A percentile compares a stretch with the other conserved stretches of the same genome.
phyloP scores from a whole-genome alignment of 1,140 invertebrate genomes.

The Bombus turneri region DNA sequence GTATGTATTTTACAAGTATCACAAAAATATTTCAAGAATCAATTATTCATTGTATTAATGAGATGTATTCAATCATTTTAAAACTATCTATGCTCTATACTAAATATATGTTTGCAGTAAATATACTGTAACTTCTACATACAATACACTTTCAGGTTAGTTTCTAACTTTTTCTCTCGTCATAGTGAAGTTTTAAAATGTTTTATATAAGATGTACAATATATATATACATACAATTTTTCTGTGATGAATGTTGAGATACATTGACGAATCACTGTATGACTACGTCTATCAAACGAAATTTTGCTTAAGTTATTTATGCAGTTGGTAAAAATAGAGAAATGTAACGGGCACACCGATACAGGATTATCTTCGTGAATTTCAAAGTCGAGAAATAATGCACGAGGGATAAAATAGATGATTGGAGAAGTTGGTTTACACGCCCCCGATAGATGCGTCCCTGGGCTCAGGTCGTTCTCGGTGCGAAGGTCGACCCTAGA shows the following conservation, averaged over 20 bases:
- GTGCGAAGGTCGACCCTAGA: slow-evolving; percentile 13
- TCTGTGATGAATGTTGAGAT: not conserved
- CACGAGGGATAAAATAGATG: not conserved
- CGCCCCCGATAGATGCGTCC: not conserved
- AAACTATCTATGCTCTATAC: too few species aligned
- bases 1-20: too few species aligned
- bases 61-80: too few species aligned
- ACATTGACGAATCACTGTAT: not conserved
- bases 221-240: not conserved
- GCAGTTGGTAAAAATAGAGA: not conserved
- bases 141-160: too few species aligned
- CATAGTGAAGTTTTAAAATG: too few species aligned
- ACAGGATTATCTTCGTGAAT: not conserved
- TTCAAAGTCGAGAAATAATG: not conserved
- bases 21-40: too few species aligned
- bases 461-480: not conserved
- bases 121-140: too few species aligned
- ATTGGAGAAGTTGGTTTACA: not conserved
- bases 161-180: too few species aligned
- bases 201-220: too few species aligned
- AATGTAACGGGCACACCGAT: not conserved
- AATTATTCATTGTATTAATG: too few species aligned
- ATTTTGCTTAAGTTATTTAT: not conserved
- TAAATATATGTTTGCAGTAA: too few species aligned
- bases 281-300: not conserved